These are phyloP conservation scores for Bufo bufo DNA, from an alignment of 2,113 vertebrate genomes.

Conservation along the genomic window DNA sequence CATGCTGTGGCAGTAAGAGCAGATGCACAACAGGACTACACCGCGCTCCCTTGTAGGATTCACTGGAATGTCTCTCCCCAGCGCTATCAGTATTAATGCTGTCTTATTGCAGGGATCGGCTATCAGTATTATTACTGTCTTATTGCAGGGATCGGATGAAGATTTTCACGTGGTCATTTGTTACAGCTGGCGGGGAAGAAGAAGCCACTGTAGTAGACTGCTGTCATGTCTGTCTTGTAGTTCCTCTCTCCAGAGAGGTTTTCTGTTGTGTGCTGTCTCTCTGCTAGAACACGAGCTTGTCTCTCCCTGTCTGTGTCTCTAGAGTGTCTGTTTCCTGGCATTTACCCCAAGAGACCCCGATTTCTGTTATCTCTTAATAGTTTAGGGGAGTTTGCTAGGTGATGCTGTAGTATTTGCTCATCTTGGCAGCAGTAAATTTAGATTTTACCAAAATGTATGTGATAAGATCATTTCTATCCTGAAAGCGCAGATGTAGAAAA, in stretches of 20 bases:
- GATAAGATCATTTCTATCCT: no score
- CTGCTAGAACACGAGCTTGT: conserved; percentile 74
- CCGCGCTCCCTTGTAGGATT: not conserved
- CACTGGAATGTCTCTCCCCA: conserved; percentile 59
- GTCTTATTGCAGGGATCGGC: conserved; percentile 69
- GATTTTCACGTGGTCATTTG: conserved; percentile 64
- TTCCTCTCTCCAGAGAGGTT: conserved; percentile 78
- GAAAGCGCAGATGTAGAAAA: not conserved
- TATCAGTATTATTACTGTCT: conserved; percentile 64
- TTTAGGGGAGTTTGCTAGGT: not conserved
- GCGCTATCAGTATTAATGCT: conserved; percentile 60
- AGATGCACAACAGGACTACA: not conserved
- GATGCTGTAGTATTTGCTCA: not conserved
- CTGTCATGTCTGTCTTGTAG: conserved; percentile 64
- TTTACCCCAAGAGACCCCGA: not conserved
- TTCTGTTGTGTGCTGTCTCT: conserved; percentile 75
- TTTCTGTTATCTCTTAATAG: not conserved
- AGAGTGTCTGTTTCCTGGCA: conserved; percentile 31
- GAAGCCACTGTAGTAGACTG: conserved; percentile 17
- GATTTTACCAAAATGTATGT: not conserved
- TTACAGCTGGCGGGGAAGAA: conserved; percentile 46
- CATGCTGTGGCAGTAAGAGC: not conserved
- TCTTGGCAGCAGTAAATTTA: not conserved
- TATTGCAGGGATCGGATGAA: conserved; percentile 70
- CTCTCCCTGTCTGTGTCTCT: conserved; percentile 76